Evolutionary conservation across 2,888 invertebrate genomes (phyloP).

Genomic region (Argyresthia goedartella): DNA sequence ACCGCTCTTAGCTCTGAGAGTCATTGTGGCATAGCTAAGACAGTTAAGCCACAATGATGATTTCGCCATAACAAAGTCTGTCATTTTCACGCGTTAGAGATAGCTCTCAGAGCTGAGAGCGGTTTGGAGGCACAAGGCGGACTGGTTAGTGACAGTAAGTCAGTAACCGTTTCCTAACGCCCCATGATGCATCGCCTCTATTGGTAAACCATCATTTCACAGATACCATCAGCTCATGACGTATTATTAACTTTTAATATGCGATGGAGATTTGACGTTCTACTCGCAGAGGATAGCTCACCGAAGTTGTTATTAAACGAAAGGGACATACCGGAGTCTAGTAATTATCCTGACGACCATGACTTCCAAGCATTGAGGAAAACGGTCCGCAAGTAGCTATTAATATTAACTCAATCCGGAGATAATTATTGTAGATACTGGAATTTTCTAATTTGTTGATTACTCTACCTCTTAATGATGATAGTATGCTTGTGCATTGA

Average conservation of each 20-base stretch:
- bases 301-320: slow-evolving; percentile 2
- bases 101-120: no score
- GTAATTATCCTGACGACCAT: background rate
- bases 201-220: background rate
- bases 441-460: no score
- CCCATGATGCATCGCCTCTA: background rate
- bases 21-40: no score
- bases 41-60: no score
- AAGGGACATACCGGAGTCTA: background rate
- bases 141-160: no score
- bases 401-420: background rate
- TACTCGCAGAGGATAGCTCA: background rate
- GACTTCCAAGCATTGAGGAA: background rate
- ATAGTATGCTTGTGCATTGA: no score
- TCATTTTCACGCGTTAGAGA: no score
- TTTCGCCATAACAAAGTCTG: no score
- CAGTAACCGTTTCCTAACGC: no score
- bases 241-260: slow-evolving; percentile 2
- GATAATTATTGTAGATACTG: background rate
- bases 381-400: background rate
- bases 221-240: slow-evolving; percentile 1
- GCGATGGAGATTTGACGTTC: slow-evolving; percentile 1
- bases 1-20: no score
- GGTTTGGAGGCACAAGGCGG: background rate
- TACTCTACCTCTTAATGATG: no score